These are phyloP conservation scores for Pantherophis guttatus DNA, from an alignment of 2,113 vertebrate genomes.

Conservation along the genomic window DNA sequence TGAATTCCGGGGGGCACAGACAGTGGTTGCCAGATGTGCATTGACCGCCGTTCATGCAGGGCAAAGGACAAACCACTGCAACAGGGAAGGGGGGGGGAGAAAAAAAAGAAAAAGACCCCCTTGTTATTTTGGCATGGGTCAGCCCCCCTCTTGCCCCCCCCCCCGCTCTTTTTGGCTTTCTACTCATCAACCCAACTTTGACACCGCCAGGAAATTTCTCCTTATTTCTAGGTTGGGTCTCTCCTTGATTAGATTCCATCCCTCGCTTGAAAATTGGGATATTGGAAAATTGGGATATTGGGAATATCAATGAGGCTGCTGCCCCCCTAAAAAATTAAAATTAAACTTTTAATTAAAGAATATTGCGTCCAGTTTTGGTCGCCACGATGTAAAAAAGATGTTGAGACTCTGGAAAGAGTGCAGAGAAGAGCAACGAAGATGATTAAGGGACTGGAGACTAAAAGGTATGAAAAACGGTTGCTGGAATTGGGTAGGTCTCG, in stretches of 20 bases:
- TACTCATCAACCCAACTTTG: not conserved
- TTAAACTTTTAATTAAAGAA: too few species aligned
- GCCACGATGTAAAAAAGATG: too few species aligned
- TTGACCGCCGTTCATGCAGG: slow-evolving; percentile 90
- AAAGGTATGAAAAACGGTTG: too few species aligned
- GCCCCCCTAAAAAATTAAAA: too few species aligned
- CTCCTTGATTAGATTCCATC: not conserved
- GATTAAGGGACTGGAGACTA: too few species aligned
- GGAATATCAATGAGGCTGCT: not conserved
- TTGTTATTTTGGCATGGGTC: not conserved
- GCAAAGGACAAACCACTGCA: slow-evolving; percentile 88
- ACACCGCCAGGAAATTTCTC: too few species aligned
- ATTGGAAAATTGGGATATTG: not conserved
- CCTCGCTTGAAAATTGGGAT: not conserved
- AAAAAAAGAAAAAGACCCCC: not conserved
- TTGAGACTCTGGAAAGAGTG: too few species aligned
- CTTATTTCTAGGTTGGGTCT: too few species aligned
- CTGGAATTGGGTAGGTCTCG: too few species aligned
- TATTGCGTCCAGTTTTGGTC: too few species aligned
- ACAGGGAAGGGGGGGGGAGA: not conserved
- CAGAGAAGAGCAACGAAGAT: not conserved
- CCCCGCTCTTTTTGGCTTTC: not conserved
- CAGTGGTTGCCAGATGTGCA: slow-evolving; percentile 87
- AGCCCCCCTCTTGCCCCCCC: too few species aligned
- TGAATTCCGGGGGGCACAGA: slow-evolving; percentile 85